Conservation (phyloP, 2,797 vertebrate genomes). For the Galago senegalensis region DNA sequence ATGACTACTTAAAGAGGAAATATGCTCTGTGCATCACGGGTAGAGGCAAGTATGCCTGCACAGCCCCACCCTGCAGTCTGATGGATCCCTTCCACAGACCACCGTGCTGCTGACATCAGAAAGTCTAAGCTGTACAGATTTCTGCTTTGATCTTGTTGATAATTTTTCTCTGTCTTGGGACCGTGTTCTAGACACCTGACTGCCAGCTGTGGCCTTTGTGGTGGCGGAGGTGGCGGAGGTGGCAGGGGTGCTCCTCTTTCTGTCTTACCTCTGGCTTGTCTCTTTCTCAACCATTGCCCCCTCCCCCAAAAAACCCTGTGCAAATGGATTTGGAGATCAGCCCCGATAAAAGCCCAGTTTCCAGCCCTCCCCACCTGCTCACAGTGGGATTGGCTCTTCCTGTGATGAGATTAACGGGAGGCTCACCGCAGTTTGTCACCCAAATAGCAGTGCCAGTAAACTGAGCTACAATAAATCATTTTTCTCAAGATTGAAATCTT, state of each 20-base stretch:
- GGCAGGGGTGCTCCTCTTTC: neutral
- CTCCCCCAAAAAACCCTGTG: constrained; percentile 33
- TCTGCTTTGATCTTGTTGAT: neutral
- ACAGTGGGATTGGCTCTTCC: no score
- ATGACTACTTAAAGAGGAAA: neutral
- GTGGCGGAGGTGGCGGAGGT: no score
- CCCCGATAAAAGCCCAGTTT: constrained; percentile 82
- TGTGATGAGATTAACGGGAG: constrained; percentile 87
- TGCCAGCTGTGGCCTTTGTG: neutral
- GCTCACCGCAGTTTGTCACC: constrained; percentile 91
- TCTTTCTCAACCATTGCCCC: neutral
- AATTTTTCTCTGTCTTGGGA: constrained; percentile 18
- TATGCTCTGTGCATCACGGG: neutral
- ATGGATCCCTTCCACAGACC: constrained; percentile 12
- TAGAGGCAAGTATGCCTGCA: neutral
- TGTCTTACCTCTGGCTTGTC: neutral
- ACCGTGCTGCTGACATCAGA: constrained; percentile 51
- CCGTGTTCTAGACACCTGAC: accelerated
- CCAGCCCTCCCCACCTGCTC: constrained; percentile 57
- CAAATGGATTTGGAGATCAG: constrained; percentile 83
- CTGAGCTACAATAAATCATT: constrained; percentile 96
- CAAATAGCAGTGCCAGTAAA: constrained; percentile 91
- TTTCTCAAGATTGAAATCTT: constrained; percentile 95
- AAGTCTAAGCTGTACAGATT: constrained; percentile 5
- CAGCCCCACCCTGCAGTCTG: accelerated